Percentiles rank a stretch among this genome's conserved stretches.
phyloP scores from a whole-genome alignment of 1,140 invertebrate genomes.

The Heliothis virescens region DNA sequence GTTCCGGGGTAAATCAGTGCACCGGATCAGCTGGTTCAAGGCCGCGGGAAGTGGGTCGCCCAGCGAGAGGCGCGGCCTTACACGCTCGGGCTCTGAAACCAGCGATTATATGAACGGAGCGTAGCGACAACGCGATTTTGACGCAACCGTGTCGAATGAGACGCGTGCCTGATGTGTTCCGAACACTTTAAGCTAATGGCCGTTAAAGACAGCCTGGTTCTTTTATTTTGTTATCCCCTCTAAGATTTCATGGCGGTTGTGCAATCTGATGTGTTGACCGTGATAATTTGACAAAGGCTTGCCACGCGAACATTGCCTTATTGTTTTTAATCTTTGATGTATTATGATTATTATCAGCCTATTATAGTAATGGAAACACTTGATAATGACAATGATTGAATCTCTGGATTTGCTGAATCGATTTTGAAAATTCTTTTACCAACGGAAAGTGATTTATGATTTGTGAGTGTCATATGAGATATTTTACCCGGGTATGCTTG shows the following conservation, averaged over 20 bases:
- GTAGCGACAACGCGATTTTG: not conserved
- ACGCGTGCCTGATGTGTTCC: slow-evolving; percentile 13
- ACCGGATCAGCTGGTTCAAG: slow-evolving; percentile 50
- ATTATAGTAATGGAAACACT: too few species aligned
- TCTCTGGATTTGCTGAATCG: too few species aligned
- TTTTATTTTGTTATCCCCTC: slow-evolving; percentile 11
- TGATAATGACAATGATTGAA: not conserved
- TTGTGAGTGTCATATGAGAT: too few species aligned
- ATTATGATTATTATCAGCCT: too few species aligned
- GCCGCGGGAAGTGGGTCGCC: slow-evolving; percentile 46
- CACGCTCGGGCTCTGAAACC: slow-evolving; percentile 9
- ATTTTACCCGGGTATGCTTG: too few species aligned
- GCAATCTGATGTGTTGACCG: not conserved
- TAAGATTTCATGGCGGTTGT: slow-evolving; percentile 3
- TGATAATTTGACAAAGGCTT: not conserved
- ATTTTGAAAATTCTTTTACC: too few species aligned
- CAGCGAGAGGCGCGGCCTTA: slow-evolving; percentile 50
- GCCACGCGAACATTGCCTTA: not conserved
- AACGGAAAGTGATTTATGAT: too few species aligned
- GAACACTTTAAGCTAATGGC: not conserved
- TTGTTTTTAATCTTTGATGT: too few species aligned
- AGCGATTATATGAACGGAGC: slow-evolving; percentile 17
- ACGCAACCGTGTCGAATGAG: slow-evolving; percentile 24
- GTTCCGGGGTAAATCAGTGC: slow-evolving; percentile 38
- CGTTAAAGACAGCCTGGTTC: not conserved